phyloP scores from a whole-genome alignment of 2,888 invertebrate genomes.

The Euplexia lucipara region DNA sequence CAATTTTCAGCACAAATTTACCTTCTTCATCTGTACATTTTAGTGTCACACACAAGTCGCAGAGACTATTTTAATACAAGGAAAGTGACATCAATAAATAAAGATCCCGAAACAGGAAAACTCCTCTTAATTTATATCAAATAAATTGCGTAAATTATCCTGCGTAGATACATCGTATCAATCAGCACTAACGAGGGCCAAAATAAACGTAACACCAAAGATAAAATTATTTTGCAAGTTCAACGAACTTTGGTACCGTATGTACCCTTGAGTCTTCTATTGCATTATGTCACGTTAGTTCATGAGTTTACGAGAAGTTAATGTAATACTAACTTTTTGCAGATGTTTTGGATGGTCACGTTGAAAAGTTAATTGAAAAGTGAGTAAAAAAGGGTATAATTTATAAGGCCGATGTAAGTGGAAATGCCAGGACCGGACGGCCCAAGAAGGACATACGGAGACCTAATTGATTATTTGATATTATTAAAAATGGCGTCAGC shows the following conservation, averaged over 20 bases:
- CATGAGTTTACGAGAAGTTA: constrained; percentile 74
- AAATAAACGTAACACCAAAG: constrained; percentile 5
- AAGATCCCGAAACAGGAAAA: constrained; percentile 1
- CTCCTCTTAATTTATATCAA: not conserved
- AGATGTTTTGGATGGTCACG: too few species aligned
- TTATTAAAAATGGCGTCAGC: constrained; percentile 12
- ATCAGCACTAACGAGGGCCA: not conserved
- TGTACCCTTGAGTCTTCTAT: constrained; percentile 66
- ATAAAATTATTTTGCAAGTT: constrained; percentile 24
- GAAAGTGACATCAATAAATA: not conserved
- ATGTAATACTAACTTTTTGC: constrained; percentile 71
- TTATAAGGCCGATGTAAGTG: too few species aligned
- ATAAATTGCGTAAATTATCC: not conserved
- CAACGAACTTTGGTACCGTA: constrained; percentile 46
- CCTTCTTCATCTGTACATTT: too few species aligned
- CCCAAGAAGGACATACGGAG: too few species aligned
- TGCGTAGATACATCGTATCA: not conserved
- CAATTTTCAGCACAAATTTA: not conserved
- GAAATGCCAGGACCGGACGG: too few species aligned
- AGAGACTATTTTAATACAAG: not conserved
- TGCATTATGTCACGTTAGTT: constrained; percentile 74
- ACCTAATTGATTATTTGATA: too few species aligned
- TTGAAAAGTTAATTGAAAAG: too few species aligned
- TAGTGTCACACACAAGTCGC: not conserved
- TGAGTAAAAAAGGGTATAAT: too few species aligned